Evolutionary conservation across 2,888 invertebrate genomes (phyloP).

Genomic region (Drosophila meridionalis): DNA sequence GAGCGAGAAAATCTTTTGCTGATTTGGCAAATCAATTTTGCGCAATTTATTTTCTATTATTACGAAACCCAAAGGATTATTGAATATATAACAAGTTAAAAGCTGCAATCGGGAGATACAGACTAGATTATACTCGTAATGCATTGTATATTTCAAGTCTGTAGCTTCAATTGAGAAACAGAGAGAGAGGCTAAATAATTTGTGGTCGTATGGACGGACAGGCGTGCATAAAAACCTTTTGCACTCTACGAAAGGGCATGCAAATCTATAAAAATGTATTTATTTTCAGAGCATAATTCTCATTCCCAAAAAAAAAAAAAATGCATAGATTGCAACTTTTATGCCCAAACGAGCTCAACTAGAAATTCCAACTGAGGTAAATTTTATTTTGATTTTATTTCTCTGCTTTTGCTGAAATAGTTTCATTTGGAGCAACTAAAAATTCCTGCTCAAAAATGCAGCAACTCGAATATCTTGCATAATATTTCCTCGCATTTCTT

Average conservation of each 20-base stretch:
- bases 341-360: background rate
- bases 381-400: background rate
- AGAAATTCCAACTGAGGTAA: background rate
- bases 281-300: background rate
- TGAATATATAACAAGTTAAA: background rate
- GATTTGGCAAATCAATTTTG: slow-evolving; percentile 6
- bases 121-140: background rate
- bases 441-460: background rate
- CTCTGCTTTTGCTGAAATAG: background rate
- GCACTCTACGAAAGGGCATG: background rate
- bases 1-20: slow-evolving; percentile 4
- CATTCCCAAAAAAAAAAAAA: background rate
- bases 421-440: background rate
- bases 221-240: too few relatives aligned
- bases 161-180: too few relatives aligned
- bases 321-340: background rate
- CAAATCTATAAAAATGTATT: background rate
- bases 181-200: too few relatives aligned
- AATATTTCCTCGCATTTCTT: background rate
- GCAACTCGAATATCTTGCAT: slow-evolving; percentile 3
- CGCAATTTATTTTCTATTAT: slow-evolving; percentile 11
- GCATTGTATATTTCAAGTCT: background rate
- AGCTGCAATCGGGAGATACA: background rate
- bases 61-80: slow-evolving; percentile 1
- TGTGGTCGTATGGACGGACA: too few relatives aligned